Base-by-base conservation (phyloP, 2,888 invertebrate genomes). In the Rhagonycha fulva region DNA sequence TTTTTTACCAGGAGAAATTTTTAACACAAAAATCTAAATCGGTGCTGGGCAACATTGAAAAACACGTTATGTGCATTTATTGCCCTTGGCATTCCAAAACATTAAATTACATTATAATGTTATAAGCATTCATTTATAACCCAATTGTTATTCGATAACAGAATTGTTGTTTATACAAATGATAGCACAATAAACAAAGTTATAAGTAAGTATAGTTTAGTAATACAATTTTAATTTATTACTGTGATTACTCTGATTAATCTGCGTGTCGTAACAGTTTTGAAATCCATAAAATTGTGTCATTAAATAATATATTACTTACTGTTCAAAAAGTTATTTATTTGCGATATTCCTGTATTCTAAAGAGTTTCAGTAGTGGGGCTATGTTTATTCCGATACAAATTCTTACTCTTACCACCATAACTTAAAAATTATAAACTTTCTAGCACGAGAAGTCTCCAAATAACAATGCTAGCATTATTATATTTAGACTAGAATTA, bases 191-290 rank as follows among this genome's bases (percentile, higher is more conserved):
- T 47, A n/a, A 47, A 47, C 47, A 47, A 47, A 47, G 47, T n/a
- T 47, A 9, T n/a, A 47, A 9, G 32, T 47, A 47, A n/a, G 63
- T 66, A 66, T 24, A 14, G 63, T 66, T 66, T 66, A 66, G 26
- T 24, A 66, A n/a, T 24, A 66, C 63, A 66, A 24, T 24, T 66
- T 66, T 14, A 3, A 24, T 66, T 66, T 26, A 66, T 66, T 66
- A 66, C 63, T 24, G n/a, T 24, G n/a, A 66, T 66, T 66, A 66
- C 26, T 24, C n/a, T 66, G 63, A 66, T 66, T 66, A 66, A 66
- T 66, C 63, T 9, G 63, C 26, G 63, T 66, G 24, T 66, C 63
- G 9, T 47, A 47, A 47, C 47, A 47, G 47, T n/a, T 47, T 47
- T 47, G 47, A 47, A 47, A 47, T 47, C 47, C n/a, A 47, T 47